These are phyloP conservation scores for Nephrotoma guestfalica DNA, from an alignment of 2,888 invertebrate genomes.

Conservation along the genomic window DNA sequence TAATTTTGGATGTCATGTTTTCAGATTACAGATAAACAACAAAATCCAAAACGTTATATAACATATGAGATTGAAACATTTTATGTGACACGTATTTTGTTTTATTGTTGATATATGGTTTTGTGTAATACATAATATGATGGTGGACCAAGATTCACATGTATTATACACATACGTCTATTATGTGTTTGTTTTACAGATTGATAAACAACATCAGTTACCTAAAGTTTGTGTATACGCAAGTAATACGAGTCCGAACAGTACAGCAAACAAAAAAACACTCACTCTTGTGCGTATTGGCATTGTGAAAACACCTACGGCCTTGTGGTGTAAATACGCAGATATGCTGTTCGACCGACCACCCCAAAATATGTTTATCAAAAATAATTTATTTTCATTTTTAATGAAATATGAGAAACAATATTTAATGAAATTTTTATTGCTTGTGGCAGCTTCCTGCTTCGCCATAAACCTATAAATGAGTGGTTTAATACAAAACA, in stretches of 20 bases:
- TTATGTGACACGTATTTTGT: not conserved
- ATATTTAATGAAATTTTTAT: not conserved
- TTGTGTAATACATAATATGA: not conserved
- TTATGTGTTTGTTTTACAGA: not conserved
- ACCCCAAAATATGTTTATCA: not conserved
- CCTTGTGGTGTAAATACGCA: not conserved
- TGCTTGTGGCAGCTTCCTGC: not conserved
- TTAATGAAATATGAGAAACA: not conserved
- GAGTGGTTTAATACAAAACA: not conserved
- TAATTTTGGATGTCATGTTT: not conserved
- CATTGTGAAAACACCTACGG: not conserved
- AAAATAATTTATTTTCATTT: not conserved
- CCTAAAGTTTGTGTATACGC: not conserved
- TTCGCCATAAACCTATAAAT: not conserved
- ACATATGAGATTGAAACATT: not conserved
- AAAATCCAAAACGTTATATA: not conserved
- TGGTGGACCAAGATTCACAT: not conserved
- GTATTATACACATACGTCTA: not conserved
- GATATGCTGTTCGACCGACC: not conserved
- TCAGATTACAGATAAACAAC: not conserved
- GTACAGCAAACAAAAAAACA: not conserved
- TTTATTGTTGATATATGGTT: not conserved
- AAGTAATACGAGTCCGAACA: not conserved
- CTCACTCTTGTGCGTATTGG: not conserved
- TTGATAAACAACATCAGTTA: not conserved